Evolutionary conservation across 2,888 invertebrate genomes (phyloP).

Genomic region (Acleris literana): DNA sequence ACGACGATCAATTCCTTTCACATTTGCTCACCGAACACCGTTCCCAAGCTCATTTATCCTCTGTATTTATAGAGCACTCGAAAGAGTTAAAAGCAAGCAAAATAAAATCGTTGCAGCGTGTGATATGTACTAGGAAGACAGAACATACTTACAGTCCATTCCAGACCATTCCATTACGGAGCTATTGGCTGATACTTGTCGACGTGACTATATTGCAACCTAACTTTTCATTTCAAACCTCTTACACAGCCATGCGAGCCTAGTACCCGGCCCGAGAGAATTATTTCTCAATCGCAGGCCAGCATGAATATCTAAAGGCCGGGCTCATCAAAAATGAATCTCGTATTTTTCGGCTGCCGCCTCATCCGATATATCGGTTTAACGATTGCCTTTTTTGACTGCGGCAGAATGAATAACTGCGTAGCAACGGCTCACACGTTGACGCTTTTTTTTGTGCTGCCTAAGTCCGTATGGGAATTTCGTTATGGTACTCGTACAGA

Average conservation of each 20-base stretch:
- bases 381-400: constrained; percentile 39
- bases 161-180: constrained; percentile 11
- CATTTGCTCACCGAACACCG: constrained; percentile 3
- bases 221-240: constrained; percentile 32
- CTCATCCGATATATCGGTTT: constrained; percentile 42
- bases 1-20: constrained; percentile 8
- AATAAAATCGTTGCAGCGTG: constrained; percentile 21
- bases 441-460: constrained; percentile 25
- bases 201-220: constrained; percentile 11
- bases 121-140: constrained; percentile 18
- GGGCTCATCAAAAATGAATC: constrained; percentile 60
- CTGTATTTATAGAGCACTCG: constrained; percentile 28
- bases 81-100: constrained; percentile 25
- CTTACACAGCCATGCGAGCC: constrained; percentile 17
- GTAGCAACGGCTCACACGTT: constrained; percentile 3
- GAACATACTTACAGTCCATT: constrained; percentile 19
- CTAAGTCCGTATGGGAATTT: too few relatives aligned
- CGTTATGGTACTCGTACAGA: too few relatives aligned
- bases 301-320: constrained; percentile 56
- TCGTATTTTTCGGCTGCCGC: constrained; percentile 48
- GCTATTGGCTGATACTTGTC: constrained; percentile 16
- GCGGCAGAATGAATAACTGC: constrained; percentile 30
- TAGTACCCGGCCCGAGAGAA: constrained; percentile 39
- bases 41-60: constrained; percentile 19
- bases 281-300: constrained; percentile 58